Percentiles rank a stretch among this genome's conserved stretches.
phyloP scores from a whole-genome alignment of 2,888 invertebrate genomes.

The Euplexia lucipara region DNA sequence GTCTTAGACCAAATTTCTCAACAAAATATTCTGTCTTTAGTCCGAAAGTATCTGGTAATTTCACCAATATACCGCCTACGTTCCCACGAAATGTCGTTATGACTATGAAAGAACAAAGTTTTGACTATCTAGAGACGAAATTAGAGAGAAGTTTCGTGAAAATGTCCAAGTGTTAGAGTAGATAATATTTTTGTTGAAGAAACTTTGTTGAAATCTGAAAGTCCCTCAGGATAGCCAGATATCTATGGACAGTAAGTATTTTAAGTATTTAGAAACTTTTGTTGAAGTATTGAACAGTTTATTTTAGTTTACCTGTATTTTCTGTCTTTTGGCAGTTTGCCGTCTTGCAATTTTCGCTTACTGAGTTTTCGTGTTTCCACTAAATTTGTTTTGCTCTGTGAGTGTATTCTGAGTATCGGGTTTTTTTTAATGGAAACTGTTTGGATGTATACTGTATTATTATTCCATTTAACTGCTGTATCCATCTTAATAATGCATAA shows the following conservation, averaged over 20 bases:
- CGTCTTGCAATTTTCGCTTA: constrained; percentile 12
- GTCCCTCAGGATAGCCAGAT: constrained; percentile 40
- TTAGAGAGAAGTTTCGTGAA: constrained; percentile 55
- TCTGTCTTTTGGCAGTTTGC: constrained; percentile 21
- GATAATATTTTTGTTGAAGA: constrained; percentile 56
- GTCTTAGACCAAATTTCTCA: constrained; percentile 12
- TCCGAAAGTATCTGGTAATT: constrained; percentile 36
- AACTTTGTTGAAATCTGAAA: constrained; percentile 46
- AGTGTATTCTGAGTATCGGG: background rate
- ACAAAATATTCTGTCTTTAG: constrained; percentile 18
- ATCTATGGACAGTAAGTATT: constrained; percentile 44
- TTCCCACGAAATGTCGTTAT: constrained; percentile 42
- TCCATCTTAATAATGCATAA: too few relatives aligned
- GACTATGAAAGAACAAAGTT: constrained; percentile 56
- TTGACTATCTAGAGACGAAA: constrained; percentile 59
- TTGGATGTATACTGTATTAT: too few relatives aligned
- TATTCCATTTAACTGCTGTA: too few relatives aligned
- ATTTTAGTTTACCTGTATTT: constrained; percentile 35
- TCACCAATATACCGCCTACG: constrained; percentile 39
- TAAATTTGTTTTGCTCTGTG: background rate
- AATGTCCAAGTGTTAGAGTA: constrained; percentile 55
- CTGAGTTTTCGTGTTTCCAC: background rate
- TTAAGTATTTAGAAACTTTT: constrained; percentile 48
- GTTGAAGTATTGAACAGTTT: constrained; percentile 33
- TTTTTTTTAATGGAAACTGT: too few relatives aligned